Conservation (phyloP, 2,113 vertebrate genomes). For the Hydropotes inermis region DNA sequence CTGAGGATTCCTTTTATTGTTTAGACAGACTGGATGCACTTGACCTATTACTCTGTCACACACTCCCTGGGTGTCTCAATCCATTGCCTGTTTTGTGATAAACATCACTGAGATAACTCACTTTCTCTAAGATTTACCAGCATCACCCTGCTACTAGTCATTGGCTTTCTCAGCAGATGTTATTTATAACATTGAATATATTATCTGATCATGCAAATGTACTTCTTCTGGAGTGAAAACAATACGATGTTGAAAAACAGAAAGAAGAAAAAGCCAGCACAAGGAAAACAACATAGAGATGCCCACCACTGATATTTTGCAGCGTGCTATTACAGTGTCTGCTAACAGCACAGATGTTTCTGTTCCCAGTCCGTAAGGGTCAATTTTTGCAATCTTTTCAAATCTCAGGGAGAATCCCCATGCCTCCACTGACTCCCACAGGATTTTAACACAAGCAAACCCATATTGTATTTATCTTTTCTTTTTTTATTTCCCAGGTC, state of each 20-base stretch:
- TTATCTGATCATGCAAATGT: neutral
- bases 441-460: neutral
- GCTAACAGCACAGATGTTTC: neutral
- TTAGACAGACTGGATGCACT: neutral
- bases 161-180: neutral
- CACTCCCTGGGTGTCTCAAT: neutral
- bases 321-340: neutral
- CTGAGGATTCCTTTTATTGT: neutral
- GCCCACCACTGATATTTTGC: neutral
- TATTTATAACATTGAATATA: neutral
- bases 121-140: neutral
- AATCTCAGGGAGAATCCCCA: neutral
- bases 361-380: neutral
- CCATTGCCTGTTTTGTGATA: neutral
- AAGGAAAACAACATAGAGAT: neutral
- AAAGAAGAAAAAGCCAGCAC: neutral
- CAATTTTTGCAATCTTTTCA: neutral
- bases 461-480: neutral
- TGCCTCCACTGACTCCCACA: neutral
- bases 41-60: neutral
- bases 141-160: too few relatives aligned
- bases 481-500: neutral
- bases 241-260: neutral
- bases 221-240: neutral
- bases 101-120: neutral